These are phyloP conservation scores for Polypterus senegalus DNA, from an alignment of 2,113 vertebrate genomes.

Conservation along the genomic window DNA sequence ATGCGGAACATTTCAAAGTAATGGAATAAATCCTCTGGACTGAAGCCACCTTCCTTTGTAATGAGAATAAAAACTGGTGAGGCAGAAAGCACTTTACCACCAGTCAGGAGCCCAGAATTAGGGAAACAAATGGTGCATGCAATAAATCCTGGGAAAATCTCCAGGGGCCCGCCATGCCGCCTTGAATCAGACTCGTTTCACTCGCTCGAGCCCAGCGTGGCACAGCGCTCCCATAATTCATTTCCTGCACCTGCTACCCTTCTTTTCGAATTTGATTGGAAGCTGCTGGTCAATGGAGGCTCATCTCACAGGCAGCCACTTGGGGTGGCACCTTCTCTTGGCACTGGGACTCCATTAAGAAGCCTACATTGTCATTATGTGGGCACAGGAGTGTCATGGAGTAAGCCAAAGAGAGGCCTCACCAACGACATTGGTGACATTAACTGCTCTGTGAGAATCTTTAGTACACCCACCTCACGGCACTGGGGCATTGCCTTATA, in stretches of 20 bases:
- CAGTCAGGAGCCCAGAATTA: slow-evolving; percentile 59
- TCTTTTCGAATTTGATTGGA: slow-evolving; percentile 7
- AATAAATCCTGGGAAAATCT: slow-evolving; percentile 48
- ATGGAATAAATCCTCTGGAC: slow-evolving; percentile 42
- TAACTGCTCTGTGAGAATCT: too few relatives aligned
- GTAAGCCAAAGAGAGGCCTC: too few relatives aligned
- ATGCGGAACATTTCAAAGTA: slow-evolving; percentile 38
- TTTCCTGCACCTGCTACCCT: slow-evolving; percentile 21
- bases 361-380: too few relatives aligned
- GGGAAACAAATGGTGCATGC: slow-evolving; percentile 57
- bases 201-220: too few relatives aligned
- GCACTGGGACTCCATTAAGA: too few relatives aligned
- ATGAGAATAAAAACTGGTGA: slow-evolving; percentile 51
- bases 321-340: too few relatives aligned
- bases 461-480: too few relatives aligned
- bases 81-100: slow-evolving; percentile 42
- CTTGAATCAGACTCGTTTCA: slow-evolving; percentile 37
- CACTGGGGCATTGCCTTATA: too few relatives aligned
- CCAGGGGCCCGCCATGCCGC: slow-evolving; percentile 35
- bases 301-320: too few relatives aligned
- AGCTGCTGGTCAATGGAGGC: too few relatives aligned
- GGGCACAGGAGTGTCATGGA: too few relatives aligned
- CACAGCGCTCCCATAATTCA: neutral
- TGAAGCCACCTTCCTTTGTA: slow-evolving; percentile 52
- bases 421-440: too few relatives aligned